These are phyloP conservation scores for Desmophyllum pertusum DNA, from an alignment of 92 coral and sea anemone genomes.

Conservation along the genomic window DNA sequence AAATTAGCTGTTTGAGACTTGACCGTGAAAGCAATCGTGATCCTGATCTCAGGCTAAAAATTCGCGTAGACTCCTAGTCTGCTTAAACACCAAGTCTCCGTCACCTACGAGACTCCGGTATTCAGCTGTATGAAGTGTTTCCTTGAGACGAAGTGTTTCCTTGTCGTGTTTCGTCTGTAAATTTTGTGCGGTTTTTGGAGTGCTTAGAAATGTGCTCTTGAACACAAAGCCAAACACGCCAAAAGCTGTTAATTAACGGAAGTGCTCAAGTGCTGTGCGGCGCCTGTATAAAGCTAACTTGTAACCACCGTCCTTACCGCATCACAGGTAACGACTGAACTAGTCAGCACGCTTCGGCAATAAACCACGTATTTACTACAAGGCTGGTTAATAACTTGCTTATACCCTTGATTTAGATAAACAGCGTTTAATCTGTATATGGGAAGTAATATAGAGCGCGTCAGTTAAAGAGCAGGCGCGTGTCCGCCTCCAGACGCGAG, in stretches of 20 bases:
- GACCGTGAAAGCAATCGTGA: no score
- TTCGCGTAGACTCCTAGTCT: no score
- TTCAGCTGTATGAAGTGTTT: not conserved
- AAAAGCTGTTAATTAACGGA: slow-evolving; percentile 6
- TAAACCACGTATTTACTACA: no score
- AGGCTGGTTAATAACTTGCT: not conserved
- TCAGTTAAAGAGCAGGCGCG: no score
- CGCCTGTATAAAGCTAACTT: not conserved
- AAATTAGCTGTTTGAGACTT: no score
- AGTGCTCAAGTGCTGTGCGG: not conserved
- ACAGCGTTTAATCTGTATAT: not conserved
- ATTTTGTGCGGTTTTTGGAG: not conserved
- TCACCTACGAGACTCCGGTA: not conserved
- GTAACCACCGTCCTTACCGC: not conserved
- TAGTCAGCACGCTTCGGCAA: not conserved
- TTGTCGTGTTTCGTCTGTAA: not conserved
- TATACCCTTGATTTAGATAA: not conserved
- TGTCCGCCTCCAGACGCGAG: no score
- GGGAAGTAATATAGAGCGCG: no score
- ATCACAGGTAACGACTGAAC: no score
- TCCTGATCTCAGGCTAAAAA: no score
- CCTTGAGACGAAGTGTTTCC: not conserved
- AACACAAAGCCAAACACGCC: not conserved
- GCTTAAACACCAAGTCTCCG: not conserved
- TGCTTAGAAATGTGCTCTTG: not conserved